Evolutionary conservation across 2,113 vertebrate genomes (phyloP).

Genomic region (Thunnus maccoyii): DNA sequence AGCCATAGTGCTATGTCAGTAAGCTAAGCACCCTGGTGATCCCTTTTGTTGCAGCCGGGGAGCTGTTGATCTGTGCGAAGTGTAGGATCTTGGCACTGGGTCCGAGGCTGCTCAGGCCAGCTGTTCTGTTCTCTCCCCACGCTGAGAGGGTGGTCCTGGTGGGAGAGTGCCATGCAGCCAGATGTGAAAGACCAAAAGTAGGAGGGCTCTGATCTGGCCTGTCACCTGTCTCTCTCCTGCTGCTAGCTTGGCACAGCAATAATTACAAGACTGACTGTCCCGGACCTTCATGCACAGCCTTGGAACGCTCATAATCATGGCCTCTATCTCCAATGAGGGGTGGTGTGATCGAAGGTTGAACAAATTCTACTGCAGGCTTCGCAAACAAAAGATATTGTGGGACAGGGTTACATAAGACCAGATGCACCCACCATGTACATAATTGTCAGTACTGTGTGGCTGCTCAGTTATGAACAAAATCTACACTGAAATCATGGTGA

Average conservation of each 20-base stretch:
- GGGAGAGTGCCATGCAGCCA: slow-evolving; percentile 50
- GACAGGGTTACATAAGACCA: slow-evolving; percentile 47
- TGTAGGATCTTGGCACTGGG: slow-evolving; percentile 59
- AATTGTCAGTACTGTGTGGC: neutral
- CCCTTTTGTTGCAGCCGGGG: slow-evolving; percentile 66
- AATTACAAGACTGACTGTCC: slow-evolving; percentile 46
- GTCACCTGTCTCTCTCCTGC: slow-evolving; percentile 57
- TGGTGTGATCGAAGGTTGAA: slow-evolving; percentile 56
- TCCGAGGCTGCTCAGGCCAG: slow-evolving; percentile 34
- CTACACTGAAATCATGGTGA: neutral
- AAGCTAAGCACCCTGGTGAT: slow-evolving; percentile 66
- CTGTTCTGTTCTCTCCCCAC: slow-evolving; percentile 49
- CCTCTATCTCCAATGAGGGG: slow-evolving; percentile 8
- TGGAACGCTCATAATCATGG: slow-evolving; percentile 27
- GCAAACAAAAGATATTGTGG: slow-evolving; percentile 54
- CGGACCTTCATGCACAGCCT: slow-evolving; percentile 15
- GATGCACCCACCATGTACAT: slow-evolving; percentile 11
- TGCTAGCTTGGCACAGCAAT: slow-evolving; percentile 19
- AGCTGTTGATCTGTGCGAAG: slow-evolving; percentile 69
- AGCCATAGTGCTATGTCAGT: slow-evolving; percentile 51
- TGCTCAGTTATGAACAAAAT: slow-evolving; percentile 13
- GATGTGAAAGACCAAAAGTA: slow-evolving; percentile 56
- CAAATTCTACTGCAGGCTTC: slow-evolving; percentile 60
- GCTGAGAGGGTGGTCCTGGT: slow-evolving; percentile 13
- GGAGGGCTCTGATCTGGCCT: slow-evolving; percentile 39